Evolutionary conservation across 2,113 vertebrate genomes (phyloP).

Genomic region (Paramisgurnus dabryanus): DNA sequence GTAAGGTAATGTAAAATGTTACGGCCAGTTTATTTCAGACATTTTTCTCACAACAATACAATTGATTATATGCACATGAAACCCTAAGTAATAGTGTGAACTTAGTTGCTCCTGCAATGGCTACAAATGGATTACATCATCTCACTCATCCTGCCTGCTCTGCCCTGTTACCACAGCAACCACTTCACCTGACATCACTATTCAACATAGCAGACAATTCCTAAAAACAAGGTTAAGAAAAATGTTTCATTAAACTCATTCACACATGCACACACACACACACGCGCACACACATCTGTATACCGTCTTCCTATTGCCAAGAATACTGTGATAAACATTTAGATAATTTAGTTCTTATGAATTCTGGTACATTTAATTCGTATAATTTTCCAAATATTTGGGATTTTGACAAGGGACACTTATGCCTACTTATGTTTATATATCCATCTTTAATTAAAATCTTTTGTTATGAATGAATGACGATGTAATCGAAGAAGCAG

Average conservation of each 20-base stretch:
- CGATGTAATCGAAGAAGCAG: not conserved
- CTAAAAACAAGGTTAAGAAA: constrained; percentile 37
- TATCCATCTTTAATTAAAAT: too few relatives aligned
- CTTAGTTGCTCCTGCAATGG: constrained; percentile 42
- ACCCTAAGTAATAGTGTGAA: constrained; percentile 26
- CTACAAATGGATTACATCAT: constrained; percentile 60
- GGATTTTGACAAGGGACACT: too few relatives aligned
- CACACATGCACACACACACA: constrained; percentile 1
- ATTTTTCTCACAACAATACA: not conserved
- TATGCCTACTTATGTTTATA: too few relatives aligned
- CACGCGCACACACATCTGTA: not conserved
- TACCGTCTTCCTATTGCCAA: not conserved
- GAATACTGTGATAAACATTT: not conserved
- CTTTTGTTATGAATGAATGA: too few relatives aligned
- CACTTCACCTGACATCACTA: constrained; percentile 62
- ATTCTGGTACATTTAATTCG: too few relatives aligned
- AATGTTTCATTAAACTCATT: constrained; percentile 14
- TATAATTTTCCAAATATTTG: not conserved
- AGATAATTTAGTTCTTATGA: not conserved
- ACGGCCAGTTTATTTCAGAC: not conserved
- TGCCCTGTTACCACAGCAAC: constrained; percentile 63
- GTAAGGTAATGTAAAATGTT: not conserved
- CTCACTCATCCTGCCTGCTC: constrained; percentile 52
- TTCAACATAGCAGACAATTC: constrained; percentile 38
- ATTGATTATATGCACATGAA: constrained; percentile 11